Base-by-base conservation (phyloP, 37 sponge, comb jelly and placozoan species). In the Oopsacas minuta region DNA sequence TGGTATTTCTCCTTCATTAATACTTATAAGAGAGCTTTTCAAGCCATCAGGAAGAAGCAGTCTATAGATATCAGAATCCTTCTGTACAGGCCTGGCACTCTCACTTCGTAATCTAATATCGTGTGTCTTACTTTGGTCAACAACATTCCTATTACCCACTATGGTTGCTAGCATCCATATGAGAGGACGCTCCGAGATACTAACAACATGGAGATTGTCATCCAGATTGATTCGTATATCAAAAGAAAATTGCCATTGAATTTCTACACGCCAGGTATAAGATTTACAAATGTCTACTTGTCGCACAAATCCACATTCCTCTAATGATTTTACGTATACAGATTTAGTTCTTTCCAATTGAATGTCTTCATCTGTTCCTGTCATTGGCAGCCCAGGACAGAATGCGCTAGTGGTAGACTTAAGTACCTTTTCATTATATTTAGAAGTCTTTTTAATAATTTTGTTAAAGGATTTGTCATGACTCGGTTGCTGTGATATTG, bases 91-190 rank as follows among this genome's bases (percentile, higher is more conserved):
- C 75, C 28, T 61, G 20, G 75, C 75, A 61, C 28, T 3, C 30
- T 61, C 75, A 61, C 28, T n/a, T 61, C 30, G 20, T 3, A 61
- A 34, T 12, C 75, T 61, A n/a, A 61, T 10, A n/a, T 61, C 75
- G 7, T 25, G 75, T 10, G 28, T 3, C 7, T 61, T 12, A n/a
- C 30, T n/a, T 61, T 25, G 28, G 28, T 61, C 75, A 7, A 25
- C 28, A 61, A n/a, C 30, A 25, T n/a, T 61, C 75, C 75, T 61
- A n/a, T 61, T n/a, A 25, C 17, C 75, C 28, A 61, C 75, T 32
- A 61, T 61, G 30, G 75, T 61, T 3, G 75, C 75, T 61, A 61
- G 75, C 75, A 61, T 25, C 75, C 75, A 61, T 7, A 61, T 61
- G 1, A 61, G 7, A 61, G 75, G 75, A 61, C 75, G 75, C 22